phyloP scores from a whole-genome alignment of 2,797 vertebrate genomes.

The Sebastes diploproa region DNA sequence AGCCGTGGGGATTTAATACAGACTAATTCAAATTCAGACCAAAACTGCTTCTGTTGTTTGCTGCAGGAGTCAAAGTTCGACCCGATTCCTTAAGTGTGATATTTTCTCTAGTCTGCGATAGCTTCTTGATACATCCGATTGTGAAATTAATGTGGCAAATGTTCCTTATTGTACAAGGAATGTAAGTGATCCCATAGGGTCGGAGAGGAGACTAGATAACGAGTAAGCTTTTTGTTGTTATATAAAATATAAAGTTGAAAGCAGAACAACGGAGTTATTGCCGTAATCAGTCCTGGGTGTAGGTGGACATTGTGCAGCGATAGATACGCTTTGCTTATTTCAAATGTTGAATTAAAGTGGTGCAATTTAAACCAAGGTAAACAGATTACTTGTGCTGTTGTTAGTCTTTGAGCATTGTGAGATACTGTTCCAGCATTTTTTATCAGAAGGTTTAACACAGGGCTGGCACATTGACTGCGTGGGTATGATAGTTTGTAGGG shows the following conservation, averaged over 20 bases:
- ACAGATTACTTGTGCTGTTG: neutral
- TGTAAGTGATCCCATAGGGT: neutral
- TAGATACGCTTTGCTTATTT: neutral
- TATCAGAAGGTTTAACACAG: slow-evolving; percentile 3
- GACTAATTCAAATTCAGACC: slow-evolving; percentile 21
- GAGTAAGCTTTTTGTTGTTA: neutral
- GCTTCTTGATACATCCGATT: neutral
- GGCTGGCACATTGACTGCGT: neutral
- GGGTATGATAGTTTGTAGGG: neutral
- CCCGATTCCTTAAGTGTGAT: neutral
- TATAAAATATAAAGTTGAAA: neutral
- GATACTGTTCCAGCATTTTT: neutral
- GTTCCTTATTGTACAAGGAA: slow-evolving; percentile 7
- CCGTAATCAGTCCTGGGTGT: neutral
- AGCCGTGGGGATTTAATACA: slow-evolving; percentile 27
- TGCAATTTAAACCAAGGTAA: slow-evolving; percentile 6
- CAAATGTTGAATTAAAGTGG: slow-evolving; percentile 5
- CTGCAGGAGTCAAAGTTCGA: slow-evolving; percentile 1
- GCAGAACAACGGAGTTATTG: neutral
- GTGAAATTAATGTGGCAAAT: neutral
- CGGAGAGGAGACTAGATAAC: neutral
- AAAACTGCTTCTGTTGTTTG: slow-evolving; percentile 20
- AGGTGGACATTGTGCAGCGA: neutral
- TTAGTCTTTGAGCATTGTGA: neutral
- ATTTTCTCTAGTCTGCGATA: neutral